Base-by-base conservation (phyloP, 2,113 vertebrate species). In the Pyxicephalus adspersus region DNA sequence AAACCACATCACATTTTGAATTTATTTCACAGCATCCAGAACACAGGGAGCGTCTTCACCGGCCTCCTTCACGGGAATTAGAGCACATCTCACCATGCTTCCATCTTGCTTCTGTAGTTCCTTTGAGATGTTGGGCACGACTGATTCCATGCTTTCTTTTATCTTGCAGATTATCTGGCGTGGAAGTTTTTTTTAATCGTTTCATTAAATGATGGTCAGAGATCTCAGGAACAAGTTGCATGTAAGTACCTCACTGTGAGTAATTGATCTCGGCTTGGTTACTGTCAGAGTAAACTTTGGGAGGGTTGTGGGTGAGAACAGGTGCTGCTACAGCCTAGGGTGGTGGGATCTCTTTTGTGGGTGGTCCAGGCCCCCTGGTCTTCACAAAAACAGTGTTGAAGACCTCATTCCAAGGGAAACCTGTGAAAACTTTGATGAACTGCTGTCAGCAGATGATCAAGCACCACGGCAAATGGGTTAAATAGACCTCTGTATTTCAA, bases 171-270 rank as follows among this genome's bases (percentile, higher is more conserved):
- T 55, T 52, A 63, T 64, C 57, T 38, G 9, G 3, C 8, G 17
- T 31, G 67, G 54, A 29, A 22, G 54, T 60, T 74, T 38, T 70
- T 31, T 52, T n/a, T n/a, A n/a, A n/a, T n/a, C n/a, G n/a, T n/a
- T n/a, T 52, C 78, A 58, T 45, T 50, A 58, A 80, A 80, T 64
- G 78, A 80, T 80, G 78, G 45, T 28, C 66, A 54, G 2, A 51
- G 34, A 52, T 72, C 26, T 80, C 28, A 1, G 66, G 15, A 29
- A 72, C 23, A 67, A 31, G 58, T 63, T 72, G 50, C 34, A 80
- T 67, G 78, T 80, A 34, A 63, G 58, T 57, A 28, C 34, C 52
- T 23, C n/a, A 25, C 31, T 38, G 25, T 34, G 38, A 18, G 38
- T 11, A 19, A 22, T 26, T 70, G 52, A 54, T 52, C 25, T 52